These are phyloP conservation scores for Plotosus lineatus DNA, from an alignment of 2,113 vertebrate species.

Conservation along the genomic window DNA sequence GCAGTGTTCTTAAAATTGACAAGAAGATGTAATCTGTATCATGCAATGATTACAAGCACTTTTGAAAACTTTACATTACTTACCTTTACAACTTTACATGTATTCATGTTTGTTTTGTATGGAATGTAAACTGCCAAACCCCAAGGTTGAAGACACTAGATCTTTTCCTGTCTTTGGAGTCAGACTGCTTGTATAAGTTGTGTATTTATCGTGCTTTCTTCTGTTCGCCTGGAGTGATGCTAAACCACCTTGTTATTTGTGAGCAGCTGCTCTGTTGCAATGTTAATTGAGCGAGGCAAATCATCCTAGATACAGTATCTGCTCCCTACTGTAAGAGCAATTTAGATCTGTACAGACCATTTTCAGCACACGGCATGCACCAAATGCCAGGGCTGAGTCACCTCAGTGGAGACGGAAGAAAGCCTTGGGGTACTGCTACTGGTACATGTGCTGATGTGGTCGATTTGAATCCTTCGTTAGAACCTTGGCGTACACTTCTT, in stretches of 20 bases:
- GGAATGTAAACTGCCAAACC: slow-evolving; percentile 14
- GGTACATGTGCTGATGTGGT: slow-evolving; percentile 53
- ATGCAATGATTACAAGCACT: not conserved
- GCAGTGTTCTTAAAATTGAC: not conserved
- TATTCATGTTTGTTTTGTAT: slow-evolving; percentile 7
- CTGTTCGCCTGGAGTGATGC: slow-evolving; percentile 61
- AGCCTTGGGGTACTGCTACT: slow-evolving; percentile 24
- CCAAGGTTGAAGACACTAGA: not conserved
- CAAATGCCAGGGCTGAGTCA: slow-evolving; percentile 49
- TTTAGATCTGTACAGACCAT: slow-evolving; percentile 62
- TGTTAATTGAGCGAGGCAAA: slow-evolving; percentile 74
- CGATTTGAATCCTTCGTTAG: slow-evolving; percentile 47
- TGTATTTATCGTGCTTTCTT: slow-evolving; percentile 53
- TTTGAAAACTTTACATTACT: too few relatives aligned
- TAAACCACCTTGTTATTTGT: slow-evolving; percentile 60
- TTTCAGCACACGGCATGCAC: slow-evolving; percentile 57
- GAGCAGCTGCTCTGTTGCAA: slow-evolving; percentile 72
- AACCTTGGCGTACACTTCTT: slow-evolving; percentile 35
- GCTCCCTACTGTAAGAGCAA: slow-evolving; percentile 64
- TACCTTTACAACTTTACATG: not conserved
- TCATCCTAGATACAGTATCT: slow-evolving; percentile 70
- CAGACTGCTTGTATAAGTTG: slow-evolving; percentile 14
- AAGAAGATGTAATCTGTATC: not conserved
- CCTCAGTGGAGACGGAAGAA: slow-evolving; percentile 48
- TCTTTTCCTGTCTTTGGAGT: slow-evolving; percentile 7